Percentiles rank a stretch among this genome's conserved stretches.
phyloP scores from a whole-genome alignment of 2,113 vertebrate genomes.

The Polypterus bichir region DNA sequence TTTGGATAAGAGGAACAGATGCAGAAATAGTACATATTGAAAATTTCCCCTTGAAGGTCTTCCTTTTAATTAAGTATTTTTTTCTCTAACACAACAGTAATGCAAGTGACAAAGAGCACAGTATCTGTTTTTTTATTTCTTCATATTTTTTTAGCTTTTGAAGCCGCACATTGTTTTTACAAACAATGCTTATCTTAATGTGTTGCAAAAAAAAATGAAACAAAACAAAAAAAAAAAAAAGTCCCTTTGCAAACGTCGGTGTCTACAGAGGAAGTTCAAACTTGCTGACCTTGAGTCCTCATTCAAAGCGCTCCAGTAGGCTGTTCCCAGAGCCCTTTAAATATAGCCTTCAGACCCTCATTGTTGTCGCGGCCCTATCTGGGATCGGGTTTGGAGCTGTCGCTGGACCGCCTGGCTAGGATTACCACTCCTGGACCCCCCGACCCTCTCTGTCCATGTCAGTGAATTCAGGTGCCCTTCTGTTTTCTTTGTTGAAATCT shows the following conservation, averaged over 20 bases:
- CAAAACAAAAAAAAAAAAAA: conserved; percentile 20
- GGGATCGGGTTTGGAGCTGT: conserved; percentile 21
- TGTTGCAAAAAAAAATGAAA: background rate
- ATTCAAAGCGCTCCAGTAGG: conserved; percentile 64
- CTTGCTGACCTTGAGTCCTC: conserved; percentile 50
- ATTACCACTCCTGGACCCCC: conserved; percentile 32
- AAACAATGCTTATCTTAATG: conserved; percentile 57
- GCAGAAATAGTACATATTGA: too few species aligned
- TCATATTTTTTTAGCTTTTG: conserved; percentile 29
- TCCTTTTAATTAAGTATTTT: too few species aligned
- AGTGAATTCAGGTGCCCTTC: background rate
- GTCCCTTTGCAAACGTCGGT: conserved; percentile 23
- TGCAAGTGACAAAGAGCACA: too few species aligned
- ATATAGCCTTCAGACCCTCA: conserved; percentile 48
- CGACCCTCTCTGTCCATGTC: conserved; percentile 11
- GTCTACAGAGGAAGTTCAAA: conserved; percentile 51
- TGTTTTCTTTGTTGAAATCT: background rate
- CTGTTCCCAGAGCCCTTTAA: conserved; percentile 56
- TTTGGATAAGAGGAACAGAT: too few species aligned
- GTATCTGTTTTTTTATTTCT: too few species aligned
- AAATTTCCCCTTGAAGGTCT: too few species aligned
- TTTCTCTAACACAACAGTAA: too few species aligned
- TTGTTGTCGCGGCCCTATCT: conserved; percentile 36
- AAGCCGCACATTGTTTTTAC: conserved; percentile 55
- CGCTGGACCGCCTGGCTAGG: conserved; percentile 33